Percentiles rank a stretch among this genome's conserved stretches.
These are phyloP conservation scores for Stenchaetothrips biformis DNA, from an alignment of 2,888 invertebrate genomes.

Conservation along the genomic window DNA sequence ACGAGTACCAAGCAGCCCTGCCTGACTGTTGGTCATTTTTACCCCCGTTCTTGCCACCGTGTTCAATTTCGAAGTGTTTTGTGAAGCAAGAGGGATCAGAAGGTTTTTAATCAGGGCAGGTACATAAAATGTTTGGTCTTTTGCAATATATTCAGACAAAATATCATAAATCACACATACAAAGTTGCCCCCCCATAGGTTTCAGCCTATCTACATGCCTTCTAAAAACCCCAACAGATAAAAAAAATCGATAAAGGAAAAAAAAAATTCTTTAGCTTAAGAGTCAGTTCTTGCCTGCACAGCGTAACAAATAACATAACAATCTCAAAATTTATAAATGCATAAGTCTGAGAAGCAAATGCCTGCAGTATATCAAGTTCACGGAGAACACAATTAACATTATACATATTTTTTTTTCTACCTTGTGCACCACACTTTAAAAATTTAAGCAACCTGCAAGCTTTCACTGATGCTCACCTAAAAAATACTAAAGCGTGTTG, in stretches of 20 bases:
- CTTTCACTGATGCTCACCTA: neutral
- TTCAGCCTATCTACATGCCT: neutral
- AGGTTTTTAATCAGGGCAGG: neutral
- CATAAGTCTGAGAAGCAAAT: no score
- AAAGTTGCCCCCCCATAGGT: neutral
- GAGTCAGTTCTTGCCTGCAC: neutral
- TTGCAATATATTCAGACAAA: conserved; percentile 3
- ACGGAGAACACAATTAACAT: no score
- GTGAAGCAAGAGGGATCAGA: neutral
- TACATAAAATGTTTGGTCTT: neutral
- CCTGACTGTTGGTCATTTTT: no score
- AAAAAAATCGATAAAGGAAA: neutral
- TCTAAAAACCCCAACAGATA: neutral
- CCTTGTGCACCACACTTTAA: neutral
- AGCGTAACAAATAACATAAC: no score
- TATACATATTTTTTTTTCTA: neutral
- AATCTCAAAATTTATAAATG: no score
- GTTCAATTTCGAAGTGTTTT: neutral
- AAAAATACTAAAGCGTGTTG: neutral
- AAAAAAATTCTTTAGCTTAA: neutral
- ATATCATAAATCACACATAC: neutral
- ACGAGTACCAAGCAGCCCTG: no score
- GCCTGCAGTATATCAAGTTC: no score
- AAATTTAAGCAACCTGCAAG: neutral
- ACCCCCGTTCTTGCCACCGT: neutral